These are phyloP conservation scores for Magallana ariakensis DNA, from an alignment of 1,140 invertebrate species.

Conservation along the genomic window DNA sequence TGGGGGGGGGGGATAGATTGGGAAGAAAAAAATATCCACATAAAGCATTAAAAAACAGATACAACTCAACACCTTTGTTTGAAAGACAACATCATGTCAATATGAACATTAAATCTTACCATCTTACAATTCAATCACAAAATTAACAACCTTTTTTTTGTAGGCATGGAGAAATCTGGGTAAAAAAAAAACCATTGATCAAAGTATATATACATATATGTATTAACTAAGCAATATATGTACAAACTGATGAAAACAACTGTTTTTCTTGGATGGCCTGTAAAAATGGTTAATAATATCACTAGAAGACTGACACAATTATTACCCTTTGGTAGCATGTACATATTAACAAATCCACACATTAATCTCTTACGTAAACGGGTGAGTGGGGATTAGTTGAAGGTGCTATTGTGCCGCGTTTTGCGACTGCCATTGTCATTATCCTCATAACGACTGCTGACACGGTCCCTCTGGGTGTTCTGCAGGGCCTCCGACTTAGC, in stretches of 20 bases:
- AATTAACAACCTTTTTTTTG: slow-evolving; percentile 1
- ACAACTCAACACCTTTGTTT: background rate
- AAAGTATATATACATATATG: background rate
- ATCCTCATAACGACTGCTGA: slow-evolving; percentile 41
- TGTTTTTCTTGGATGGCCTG: background rate
- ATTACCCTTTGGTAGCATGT: background rate
- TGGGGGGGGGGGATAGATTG: too few species aligned
- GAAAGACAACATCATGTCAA: slow-evolving; percentile 18
- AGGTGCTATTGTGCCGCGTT: slow-evolving; percentile 78
- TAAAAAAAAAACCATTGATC: background rate
- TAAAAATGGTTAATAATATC: slow-evolving; percentile 24
- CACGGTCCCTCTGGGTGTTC: background rate
- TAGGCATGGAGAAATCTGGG: background rate
- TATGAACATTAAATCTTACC: background rate
- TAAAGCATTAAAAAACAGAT: background rate
- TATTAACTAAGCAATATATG: background rate
- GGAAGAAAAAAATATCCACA: too few species aligned
- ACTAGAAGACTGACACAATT: background rate
- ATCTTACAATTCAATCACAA: background rate
- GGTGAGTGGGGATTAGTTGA: slow-evolving; percentile 40
- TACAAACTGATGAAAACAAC: background rate
- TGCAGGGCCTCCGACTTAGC: slow-evolving; percentile 19
- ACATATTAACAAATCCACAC: background rate
- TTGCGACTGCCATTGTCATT: slow-evolving; percentile 74
- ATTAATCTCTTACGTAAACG: background rate